These are phyloP conservation scores for Formica selysi DNA, from an alignment of 1,140 invertebrate species.

Conservation along the genomic window DNA sequence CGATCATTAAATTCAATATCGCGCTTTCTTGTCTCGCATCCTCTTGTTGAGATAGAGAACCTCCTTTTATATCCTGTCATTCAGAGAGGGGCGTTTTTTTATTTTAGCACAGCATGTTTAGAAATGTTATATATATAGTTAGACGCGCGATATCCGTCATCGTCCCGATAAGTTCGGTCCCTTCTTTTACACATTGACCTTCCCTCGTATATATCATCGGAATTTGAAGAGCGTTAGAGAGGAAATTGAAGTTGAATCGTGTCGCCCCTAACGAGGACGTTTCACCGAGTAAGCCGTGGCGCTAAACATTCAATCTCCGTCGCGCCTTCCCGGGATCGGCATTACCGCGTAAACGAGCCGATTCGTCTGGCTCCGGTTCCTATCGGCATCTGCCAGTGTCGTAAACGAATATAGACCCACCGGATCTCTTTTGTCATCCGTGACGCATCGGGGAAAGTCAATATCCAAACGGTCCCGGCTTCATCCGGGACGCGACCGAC, in stretches of 20 bases:
- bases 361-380: conserved; percentile 65
- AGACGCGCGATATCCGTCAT: conserved; percentile 14
- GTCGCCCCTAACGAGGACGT: conserved; percentile 37
- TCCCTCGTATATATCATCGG: conserved; percentile 36
- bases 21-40: neutral
- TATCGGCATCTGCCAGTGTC: conserved; percentile 62
- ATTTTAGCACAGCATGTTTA: neutral
- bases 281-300: conserved; percentile 1
- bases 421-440: conserved; percentile 67
- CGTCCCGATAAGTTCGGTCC: conserved; percentile 5
- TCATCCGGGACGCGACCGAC: conserved; percentile 72
- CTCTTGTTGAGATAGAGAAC: neutral
- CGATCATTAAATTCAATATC: conserved; percentile 8
- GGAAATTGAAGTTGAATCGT: conserved; percentile 37
- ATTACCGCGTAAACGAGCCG: conserved; percentile 56
- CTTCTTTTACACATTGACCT: neutral
- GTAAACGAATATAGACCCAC: conserved; percentile 65
- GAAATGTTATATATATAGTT: neutral
- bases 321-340: conserved; percentile 46
- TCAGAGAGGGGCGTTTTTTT: neutral
- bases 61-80: too few relatives aligned
- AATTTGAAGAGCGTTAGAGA: conserved; percentile 41
- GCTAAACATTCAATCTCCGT: conserved; percentile 59
- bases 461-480: conserved; percentile 76
- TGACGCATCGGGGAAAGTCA: conserved; percentile 74